phyloP scores from a whole-genome alignment of 1,140 invertebrate species.

The Drosophila repletoides region DNA sequence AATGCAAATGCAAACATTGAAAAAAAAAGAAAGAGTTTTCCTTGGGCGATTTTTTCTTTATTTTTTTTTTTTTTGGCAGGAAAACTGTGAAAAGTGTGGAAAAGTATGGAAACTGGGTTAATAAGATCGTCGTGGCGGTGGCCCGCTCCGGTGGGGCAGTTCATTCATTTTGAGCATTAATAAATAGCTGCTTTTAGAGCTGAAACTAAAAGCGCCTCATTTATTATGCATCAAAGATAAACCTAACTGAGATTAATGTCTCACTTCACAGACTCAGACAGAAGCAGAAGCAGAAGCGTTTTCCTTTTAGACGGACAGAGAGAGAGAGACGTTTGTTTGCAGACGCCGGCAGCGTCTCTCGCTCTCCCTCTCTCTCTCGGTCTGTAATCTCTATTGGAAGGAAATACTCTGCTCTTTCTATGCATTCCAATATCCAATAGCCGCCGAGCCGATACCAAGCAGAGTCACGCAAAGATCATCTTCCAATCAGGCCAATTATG shows the following conservation, averaged over 20 bases:
- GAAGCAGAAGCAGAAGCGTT: no score
- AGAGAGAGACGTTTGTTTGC: no score
- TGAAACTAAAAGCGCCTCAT: constrained; percentile 60
- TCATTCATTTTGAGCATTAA: constrained; percentile 46
- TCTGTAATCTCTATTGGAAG: no score
- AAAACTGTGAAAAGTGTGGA: no score
- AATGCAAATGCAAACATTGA: constrained; percentile 58
- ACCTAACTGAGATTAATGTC: constrained; percentile 80
- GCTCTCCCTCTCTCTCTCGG: no score
- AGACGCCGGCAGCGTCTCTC: no score
- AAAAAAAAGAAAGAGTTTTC: constrained; percentile 38
- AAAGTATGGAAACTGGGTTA: constrained; percentile 65
- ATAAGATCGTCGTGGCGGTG: constrained; percentile 59
- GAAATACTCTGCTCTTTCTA: no score
- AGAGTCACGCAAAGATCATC: constrained; percentile 57
- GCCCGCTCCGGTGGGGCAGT: constrained; percentile 8
- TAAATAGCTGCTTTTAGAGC: constrained; percentile 72
- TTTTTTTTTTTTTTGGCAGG: constrained; percentile 28
- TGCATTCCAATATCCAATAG: no score
- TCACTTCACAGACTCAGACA: constrained; percentile 62
- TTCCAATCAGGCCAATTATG: constrained; percentile 64
- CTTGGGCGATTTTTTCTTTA: constrained; percentile 32
- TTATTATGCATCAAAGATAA: constrained; percentile 80
- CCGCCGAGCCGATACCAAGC: background rate
- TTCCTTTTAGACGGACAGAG: no score